Conservation (phyloP, 2,888 invertebrate genomes). For the Eudemis profundana region DNA sequence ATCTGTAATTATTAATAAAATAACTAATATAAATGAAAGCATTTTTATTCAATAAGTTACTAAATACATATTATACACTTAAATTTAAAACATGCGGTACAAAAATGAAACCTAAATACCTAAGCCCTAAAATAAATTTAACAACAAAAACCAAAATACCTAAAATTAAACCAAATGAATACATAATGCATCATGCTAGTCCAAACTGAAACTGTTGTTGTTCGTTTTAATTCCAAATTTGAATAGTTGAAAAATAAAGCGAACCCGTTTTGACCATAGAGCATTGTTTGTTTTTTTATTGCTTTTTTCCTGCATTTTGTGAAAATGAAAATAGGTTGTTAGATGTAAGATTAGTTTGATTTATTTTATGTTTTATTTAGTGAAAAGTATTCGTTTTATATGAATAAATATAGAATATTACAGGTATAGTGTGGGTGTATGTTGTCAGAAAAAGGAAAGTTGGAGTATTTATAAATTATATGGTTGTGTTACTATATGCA, state of each 20-base stretch:
- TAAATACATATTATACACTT: too few species aligned
- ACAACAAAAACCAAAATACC: too few species aligned
- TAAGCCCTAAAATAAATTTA: neutral
- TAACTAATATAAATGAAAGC: too few species aligned
- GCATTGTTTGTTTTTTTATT: constrained; percentile 44
- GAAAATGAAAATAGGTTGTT: constrained; percentile 38
- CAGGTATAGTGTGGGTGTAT: neutral
- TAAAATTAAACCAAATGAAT: too few species aligned
- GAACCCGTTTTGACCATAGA: constrained; percentile 36
- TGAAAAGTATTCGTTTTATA: neutral
- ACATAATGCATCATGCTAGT: constrained; percentile 28
- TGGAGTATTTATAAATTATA: neutral
- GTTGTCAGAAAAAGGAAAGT: neutral
- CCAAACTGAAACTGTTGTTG: constrained; percentile 28
- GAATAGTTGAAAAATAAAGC: constrained; percentile 44
- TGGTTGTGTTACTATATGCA: neutral
- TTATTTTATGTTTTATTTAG: constrained; percentile 31
- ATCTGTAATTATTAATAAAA: too few species aligned
- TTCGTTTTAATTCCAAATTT: constrained; percentile 44
- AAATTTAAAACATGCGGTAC: too few species aligned
- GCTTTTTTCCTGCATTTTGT: constrained; percentile 45
- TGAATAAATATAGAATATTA: neutral
- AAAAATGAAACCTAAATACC: too few species aligned
- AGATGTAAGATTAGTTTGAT: constrained; percentile 37
- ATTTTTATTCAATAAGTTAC: too few species aligned